Evolutionary conservation across 2,797 vertebrate species (phyloP).

Genomic region (Silurus lanzhouensis): DNA sequence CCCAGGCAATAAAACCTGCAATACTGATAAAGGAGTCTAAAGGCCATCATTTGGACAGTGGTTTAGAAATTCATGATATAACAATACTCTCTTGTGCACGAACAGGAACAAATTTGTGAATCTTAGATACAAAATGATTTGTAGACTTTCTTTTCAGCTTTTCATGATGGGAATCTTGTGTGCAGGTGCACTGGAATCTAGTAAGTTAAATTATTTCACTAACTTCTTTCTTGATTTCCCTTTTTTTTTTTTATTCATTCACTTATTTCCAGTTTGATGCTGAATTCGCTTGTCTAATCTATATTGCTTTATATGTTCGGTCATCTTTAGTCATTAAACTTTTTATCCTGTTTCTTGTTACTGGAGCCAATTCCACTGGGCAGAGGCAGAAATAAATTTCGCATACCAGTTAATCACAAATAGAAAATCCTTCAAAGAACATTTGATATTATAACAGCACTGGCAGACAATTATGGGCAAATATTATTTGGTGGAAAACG

Average conservation of each 20-base stretch:
- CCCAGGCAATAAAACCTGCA: conserved; percentile 58
- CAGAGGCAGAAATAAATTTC: not conserved
- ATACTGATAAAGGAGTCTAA: conserved; percentile 58
- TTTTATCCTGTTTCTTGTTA: not conserved
- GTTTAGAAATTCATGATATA: conserved; percentile 9
- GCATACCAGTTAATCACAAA: no score
- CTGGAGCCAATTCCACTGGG: not conserved
- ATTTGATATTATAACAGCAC: not conserved
- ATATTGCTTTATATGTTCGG: not conserved
- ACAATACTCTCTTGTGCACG: not conserved
- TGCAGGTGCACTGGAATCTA: not conserved
- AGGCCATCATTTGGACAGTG: conserved; percentile 37
- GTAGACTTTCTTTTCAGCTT: conserved; percentile 14
- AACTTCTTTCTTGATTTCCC: not conserved
- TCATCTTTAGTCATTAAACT: not conserved
- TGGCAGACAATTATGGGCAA: not conserved
- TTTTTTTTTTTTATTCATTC: not conserved
- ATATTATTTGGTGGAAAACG: not conserved
- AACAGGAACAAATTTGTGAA: not conserved
- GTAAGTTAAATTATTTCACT: conserved; percentile 38
- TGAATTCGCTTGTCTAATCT: not conserved
- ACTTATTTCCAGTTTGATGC: not conserved
- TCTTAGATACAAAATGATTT: conserved; percentile 31
- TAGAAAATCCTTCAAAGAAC: not conserved
- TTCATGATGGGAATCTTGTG: conserved; percentile 36